These are phyloP conservation scores for Poecilia picta DNA, from an alignment of 2,797 vertebrate genomes.

Conservation along the genomic window DNA sequence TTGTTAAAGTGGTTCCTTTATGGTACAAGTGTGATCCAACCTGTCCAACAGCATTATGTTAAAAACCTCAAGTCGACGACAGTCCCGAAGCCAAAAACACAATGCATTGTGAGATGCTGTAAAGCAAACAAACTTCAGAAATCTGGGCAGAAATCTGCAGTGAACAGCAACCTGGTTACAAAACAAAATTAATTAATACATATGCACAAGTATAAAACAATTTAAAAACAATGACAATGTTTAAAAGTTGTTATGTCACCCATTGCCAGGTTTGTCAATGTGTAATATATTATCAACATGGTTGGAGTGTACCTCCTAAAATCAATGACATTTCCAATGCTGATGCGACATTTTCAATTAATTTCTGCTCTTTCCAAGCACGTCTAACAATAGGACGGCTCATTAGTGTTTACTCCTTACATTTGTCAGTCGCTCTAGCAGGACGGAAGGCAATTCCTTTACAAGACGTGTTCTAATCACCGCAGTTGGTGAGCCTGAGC, in stretches of 20 bases:
- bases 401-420: conserved; percentile 19
- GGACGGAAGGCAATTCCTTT: background rate
- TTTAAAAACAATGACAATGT: too few relatives aligned
- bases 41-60: too few relatives aligned
- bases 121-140: background rate
- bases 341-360: conserved; percentile 57
- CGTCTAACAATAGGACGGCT: conserved; percentile 14
- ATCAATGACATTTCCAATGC: conserved; percentile 45
- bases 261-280: background rate
- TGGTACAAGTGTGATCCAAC: background rate
- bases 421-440: conserved; percentile 9
- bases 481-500: conserved; percentile 9
- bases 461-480: conserved; percentile 13
- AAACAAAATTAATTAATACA: too few relatives aligned
- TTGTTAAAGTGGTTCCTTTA: background rate
- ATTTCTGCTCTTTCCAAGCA: conserved; percentile 20
- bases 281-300: background rate
- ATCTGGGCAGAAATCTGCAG: too few relatives aligned
- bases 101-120: background rate
- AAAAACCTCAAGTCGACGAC: too few relatives aligned
- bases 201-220: too few relatives aligned
- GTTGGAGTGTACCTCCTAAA: conserved; percentile 19
- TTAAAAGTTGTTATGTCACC: too few relatives aligned
- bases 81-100: background rate
- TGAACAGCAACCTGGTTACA: too few relatives aligned